Conservation (phyloP, 2,113 vertebrate genomes). For the Prionailurus viverrinus region DNA sequence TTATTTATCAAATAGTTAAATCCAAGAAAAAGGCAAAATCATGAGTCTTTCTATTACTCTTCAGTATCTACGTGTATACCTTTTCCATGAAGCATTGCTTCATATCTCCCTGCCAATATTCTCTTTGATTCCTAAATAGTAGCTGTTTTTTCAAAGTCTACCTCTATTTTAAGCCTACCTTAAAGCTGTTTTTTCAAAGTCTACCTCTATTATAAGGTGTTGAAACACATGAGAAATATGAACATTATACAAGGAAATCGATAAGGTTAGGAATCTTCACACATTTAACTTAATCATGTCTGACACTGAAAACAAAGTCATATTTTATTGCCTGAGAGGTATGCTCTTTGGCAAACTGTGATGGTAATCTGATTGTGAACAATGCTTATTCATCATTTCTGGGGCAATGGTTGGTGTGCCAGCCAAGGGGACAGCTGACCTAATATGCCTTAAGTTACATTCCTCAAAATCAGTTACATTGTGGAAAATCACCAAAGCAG, state of each 20-base stretch:
- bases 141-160: constrained; percentile 17
- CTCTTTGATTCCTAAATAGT: not conserved
- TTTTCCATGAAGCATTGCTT: not conserved
- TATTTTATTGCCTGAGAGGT: constrained; percentile 60
- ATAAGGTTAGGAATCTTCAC: constrained; percentile 76
- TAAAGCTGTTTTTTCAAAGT: too few species aligned
- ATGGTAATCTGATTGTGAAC: constrained; percentile 52
- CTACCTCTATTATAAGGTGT: constrained; percentile 52
- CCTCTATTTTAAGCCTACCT: not conserved
- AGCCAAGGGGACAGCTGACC: not conserved
- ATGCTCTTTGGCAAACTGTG: constrained; percentile 54
- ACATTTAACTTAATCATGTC: constrained; percentile 73
- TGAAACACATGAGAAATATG: constrained; percentile 70
- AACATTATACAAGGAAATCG: constrained; percentile 61
- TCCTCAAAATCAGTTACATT: not conserved
- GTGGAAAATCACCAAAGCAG: not conserved
- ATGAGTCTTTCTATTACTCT: not conserved
- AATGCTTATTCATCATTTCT: constrained; percentile 65
- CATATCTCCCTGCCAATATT: not conserved
- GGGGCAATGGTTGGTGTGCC: not conserved
- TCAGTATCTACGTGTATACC: not conserved
- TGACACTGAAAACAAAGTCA: constrained; percentile 71
- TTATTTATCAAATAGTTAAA: constrained; percentile 9
- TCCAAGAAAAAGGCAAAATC: not conserved
- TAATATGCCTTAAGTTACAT: not conserved